Evolutionary conservation across 2,797 vertebrate species (phyloP).

Genomic region (Coregonus suidteri): DNA sequence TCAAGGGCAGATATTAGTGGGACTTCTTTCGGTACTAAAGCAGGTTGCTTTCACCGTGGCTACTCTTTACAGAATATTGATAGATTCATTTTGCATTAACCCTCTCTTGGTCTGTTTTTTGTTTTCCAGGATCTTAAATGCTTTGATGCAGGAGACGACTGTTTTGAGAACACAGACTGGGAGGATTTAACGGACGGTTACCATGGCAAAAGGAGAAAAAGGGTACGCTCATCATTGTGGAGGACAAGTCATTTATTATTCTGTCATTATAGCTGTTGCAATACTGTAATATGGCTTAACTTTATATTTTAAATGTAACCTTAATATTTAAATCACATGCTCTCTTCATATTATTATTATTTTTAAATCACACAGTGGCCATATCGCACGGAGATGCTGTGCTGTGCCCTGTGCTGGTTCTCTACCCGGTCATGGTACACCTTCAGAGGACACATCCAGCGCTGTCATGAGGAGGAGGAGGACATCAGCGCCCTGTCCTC

Average conservation of each 20-base stretch:
- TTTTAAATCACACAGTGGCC: conserved; percentile 66
- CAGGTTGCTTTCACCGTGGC: too few relatives aligned
- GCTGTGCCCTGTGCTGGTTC: conserved; percentile 85
- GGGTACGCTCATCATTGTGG: conserved; percentile 41
- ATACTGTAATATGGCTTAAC: background rate
- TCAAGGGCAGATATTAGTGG: background rate
- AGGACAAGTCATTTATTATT: background rate
- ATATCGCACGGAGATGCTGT: conserved; percentile 83
- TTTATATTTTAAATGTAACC: background rate
- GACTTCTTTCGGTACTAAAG: background rate
- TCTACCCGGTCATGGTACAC: conserved; percentile 80
- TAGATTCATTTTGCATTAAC: too few relatives aligned
- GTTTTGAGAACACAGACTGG: conserved; percentile 85
- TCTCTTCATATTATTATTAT: background rate
- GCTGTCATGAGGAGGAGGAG: conserved; percentile 82
- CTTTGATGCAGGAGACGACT: conserved; percentile 82
- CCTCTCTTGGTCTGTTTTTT: background rate
- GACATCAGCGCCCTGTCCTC: conserved; percentile 81
- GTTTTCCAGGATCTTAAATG: conserved; percentile 75
- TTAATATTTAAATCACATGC: background rate
- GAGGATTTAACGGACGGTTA: conserved; percentile 81
- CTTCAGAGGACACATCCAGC: conserved; percentile 81
- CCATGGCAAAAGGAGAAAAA: conserved; percentile 71
- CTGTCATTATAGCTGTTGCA: background rate
- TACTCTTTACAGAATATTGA: background rate